Conservation (phyloP, 2,888 invertebrate genomes). For the Mechanitis mazaeus region DNA sequence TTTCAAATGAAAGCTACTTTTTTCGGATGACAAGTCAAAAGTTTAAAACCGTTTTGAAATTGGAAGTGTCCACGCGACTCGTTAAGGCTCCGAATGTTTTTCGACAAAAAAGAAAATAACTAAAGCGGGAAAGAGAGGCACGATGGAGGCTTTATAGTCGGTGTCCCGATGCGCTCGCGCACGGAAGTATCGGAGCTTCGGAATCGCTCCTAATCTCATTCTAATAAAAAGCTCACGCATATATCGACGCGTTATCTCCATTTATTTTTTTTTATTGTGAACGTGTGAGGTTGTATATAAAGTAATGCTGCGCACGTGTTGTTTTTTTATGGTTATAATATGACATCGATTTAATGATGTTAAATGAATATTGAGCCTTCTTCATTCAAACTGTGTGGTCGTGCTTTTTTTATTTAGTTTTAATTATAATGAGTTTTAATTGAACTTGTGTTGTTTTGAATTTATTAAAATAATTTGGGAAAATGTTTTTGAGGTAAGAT, state of each 20-base stretch:
- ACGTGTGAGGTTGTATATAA: constrained; percentile 56
- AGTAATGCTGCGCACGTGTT: constrained; percentile 69
- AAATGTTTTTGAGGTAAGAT: constrained; percentile 62
- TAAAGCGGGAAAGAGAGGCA: constrained; percentile 72
- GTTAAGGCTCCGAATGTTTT: constrained; percentile 54
- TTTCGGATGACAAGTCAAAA: constrained; percentile 56
- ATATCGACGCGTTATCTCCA: constrained; percentile 66
- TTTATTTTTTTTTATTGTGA: constrained; percentile 46
- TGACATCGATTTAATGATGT: constrained; percentile 67
- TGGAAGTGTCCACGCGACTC: constrained; percentile 54
- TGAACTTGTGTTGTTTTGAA: constrained; percentile 40
- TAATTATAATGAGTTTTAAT: constrained; percentile 48
- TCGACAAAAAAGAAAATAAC: constrained; percentile 64
- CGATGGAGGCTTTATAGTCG: constrained; percentile 71
- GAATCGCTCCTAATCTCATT: constrained; percentile 71
- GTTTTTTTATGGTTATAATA: constrained; percentile 62
- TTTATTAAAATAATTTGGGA: constrained; percentile 37
- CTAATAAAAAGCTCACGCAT: constrained; percentile 74
- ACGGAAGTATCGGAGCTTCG: constrained; percentile 72
- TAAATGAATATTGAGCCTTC: constrained; percentile 61
- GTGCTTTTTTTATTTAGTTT: constrained; percentile 46
- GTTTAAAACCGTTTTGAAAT: constrained; percentile 50
- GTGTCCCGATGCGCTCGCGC: constrained; percentile 70
- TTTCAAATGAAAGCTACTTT: constrained; percentile 45
- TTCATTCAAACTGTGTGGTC: constrained; percentile 64